These are phyloP conservation scores for Cyrtodaria siliqua DNA, from an alignment of 2,888 invertebrate genomes.

Conservation along the genomic window DNA sequence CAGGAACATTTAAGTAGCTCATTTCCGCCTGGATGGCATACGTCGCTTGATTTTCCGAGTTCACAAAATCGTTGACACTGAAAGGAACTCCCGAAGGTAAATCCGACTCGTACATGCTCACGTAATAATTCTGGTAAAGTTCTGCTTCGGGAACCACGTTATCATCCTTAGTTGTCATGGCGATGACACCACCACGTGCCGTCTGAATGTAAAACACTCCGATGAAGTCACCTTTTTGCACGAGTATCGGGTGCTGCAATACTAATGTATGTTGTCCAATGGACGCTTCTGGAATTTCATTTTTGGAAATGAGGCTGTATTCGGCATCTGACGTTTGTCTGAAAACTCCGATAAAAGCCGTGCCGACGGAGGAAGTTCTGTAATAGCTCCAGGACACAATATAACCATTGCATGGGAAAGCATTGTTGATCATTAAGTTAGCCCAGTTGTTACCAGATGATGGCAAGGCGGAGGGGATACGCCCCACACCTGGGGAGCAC, in stretches of 20 bases:
- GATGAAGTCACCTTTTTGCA: constrained; percentile 81
- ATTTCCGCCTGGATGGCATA: constrained; percentile 79
- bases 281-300: constrained; percentile 71
- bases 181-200: constrained; percentile 76
- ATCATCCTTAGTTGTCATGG: constrained; percentile 68
- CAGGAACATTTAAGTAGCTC: constrained; percentile 70
- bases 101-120: constrained; percentile 76
- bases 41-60: constrained; percentile 66
- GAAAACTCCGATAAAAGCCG: constrained; percentile 81
- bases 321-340: constrained; percentile 72
- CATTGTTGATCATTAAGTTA: constrained; percentile 81
- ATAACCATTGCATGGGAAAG: constrained; percentile 81
- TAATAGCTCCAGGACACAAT: constrained; percentile 80
- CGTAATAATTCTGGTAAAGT: constrained; percentile 78
- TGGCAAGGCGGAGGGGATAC: constrained; percentile 72
- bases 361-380: constrained; percentile 72
- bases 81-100: constrained; percentile 69
- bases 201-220: constrained; percentile 80
- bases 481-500: constrained; percentile 79
- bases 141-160: constrained; percentile 67
- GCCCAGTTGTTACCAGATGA: constrained; percentile 77
- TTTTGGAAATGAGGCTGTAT: constrained; percentile 74
- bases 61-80: constrained; percentile 62
- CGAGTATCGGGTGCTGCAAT: constrained; percentile 69
- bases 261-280: constrained; percentile 69